Conservation (phyloP, 1,140 invertebrate genomes). For the Dinoponera quadriceps region DNA sequence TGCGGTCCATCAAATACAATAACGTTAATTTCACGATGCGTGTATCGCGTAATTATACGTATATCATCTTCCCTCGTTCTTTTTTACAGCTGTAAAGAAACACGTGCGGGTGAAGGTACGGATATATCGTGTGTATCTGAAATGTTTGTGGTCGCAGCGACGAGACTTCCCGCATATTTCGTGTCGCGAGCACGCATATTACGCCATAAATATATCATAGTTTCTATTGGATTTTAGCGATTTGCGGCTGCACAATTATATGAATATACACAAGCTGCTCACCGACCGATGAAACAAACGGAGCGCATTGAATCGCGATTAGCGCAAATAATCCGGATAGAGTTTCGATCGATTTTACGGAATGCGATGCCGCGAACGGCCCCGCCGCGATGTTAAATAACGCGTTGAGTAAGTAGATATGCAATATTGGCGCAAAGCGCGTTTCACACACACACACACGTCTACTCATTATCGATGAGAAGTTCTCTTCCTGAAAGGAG, state of each 20-base stretch:
- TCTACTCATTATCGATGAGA: conserved; percentile 59
- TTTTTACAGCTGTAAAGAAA: not conserved
- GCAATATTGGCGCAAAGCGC: conserved; percentile 47
- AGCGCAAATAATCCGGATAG: conserved; percentile 44
- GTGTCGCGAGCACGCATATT: not conserved
- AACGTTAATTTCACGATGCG: not conserved
- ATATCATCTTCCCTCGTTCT: no score
- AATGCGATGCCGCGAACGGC: conserved; percentile 47
- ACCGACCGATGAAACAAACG: conserved; percentile 32
- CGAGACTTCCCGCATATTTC: not conserved
- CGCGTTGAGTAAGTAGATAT: conserved; percentile 67
- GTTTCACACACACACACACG: not conserved
- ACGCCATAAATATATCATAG: not conserved
- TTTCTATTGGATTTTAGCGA: conserved; percentile 39
- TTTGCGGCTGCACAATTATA: conserved; percentile 42
- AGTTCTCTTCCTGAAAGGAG: conserved; percentile 69
- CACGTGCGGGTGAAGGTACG: no score
- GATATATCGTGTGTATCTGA: no score
- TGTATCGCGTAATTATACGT: no score
- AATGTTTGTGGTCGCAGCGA: no score
- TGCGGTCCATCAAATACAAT: not conserved
- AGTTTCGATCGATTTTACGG: conserved; percentile 24
- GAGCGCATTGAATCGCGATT: conserved; percentile 53
- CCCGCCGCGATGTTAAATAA: conserved; percentile 65
- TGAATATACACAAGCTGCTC: conserved; percentile 26